A percentile compares a stretch with the other conserved stretches of the same genome.
Evolutionary conservation across 2,888 invertebrate species (phyloP).

Genomic region (Julus scanicus): DNA sequence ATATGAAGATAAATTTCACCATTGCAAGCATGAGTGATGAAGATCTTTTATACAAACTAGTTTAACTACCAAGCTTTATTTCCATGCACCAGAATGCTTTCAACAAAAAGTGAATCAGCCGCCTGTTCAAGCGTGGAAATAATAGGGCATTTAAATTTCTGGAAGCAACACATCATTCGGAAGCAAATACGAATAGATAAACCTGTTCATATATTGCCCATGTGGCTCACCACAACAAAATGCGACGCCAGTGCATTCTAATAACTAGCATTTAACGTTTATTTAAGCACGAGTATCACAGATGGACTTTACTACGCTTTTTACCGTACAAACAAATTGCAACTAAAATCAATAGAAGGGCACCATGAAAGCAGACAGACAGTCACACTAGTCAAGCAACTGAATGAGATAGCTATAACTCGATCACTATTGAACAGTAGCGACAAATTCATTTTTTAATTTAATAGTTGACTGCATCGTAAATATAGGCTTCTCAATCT

Average conservation of each 20-base stretch:
- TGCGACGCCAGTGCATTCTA: background rate
- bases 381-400: background rate
- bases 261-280: background rate
- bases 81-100: background rate
- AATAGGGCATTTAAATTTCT: background rate
- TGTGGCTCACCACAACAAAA: background rate
- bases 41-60: background rate
- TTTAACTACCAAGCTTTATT: background rate
- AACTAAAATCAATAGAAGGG: background rate
- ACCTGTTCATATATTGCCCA: conserved; percentile 10
- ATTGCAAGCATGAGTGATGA: background rate
- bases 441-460: background rate
- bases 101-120: background rate
- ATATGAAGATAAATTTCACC: background rate
- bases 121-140: background rate
- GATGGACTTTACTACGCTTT: background rate
- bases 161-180: background rate
- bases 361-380: background rate
- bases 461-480: background rate
- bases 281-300: background rate
- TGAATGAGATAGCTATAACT: background rate
- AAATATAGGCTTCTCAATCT: too few relatives aligned
- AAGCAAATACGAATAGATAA: background rate
- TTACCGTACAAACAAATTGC: background rate
- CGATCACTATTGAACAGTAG: background rate